phyloP scores from a whole-genome alignment of 1,140 invertebrate species.

The Apolygus lucorum region DNA sequence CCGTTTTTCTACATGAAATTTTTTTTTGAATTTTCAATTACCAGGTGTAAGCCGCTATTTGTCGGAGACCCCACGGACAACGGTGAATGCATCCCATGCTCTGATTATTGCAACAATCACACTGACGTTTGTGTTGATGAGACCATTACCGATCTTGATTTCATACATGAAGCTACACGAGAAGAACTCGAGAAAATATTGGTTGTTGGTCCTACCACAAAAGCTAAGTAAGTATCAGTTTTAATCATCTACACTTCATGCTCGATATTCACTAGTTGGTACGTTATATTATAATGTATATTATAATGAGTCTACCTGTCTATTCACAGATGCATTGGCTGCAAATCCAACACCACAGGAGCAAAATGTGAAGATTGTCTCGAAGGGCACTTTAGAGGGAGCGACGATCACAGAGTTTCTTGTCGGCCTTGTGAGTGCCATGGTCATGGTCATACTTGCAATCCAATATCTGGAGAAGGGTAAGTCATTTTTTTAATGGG shows the following conservation, averaged over 20 bases:
- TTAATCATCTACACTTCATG: not conserved
- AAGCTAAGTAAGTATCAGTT: constrained; percentile 28
- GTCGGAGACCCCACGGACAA: constrained; percentile 84
- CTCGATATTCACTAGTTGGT: not conserved
- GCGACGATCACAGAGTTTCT: constrained; percentile 59
- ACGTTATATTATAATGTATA: too few relatives aligned
- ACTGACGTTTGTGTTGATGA: constrained; percentile 67
- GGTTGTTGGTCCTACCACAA: constrained; percentile 33
- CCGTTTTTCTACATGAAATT: too few relatives aligned
- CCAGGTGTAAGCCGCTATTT: constrained; percentile 70
- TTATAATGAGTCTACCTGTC: too few relatives aligned
- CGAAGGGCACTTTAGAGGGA: constrained; percentile 73
- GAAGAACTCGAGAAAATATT: constrained; percentile 28
- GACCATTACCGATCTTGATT: constrained; percentile 42
- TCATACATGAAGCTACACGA: constrained; percentile 23
- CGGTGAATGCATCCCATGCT: constrained; percentile 76
- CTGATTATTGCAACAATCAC: constrained; percentile 83
- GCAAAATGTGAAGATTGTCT: constrained; percentile 76
- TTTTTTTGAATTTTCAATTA: too few relatives aligned
- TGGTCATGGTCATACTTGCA: constrained; percentile 84
- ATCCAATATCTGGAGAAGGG: constrained; percentile 66
- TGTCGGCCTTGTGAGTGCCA: constrained; percentile 79
- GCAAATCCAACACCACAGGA: constrained; percentile 76
- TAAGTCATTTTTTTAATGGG: not conserved
- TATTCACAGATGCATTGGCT: constrained; percentile 59